A percentile compares a stretch with the other conserved stretches of the same genome.
Evolutionary conservation across 2,888 invertebrate genomes (phyloP).

Genomic region (Leptopilina drosophilae): DNA sequence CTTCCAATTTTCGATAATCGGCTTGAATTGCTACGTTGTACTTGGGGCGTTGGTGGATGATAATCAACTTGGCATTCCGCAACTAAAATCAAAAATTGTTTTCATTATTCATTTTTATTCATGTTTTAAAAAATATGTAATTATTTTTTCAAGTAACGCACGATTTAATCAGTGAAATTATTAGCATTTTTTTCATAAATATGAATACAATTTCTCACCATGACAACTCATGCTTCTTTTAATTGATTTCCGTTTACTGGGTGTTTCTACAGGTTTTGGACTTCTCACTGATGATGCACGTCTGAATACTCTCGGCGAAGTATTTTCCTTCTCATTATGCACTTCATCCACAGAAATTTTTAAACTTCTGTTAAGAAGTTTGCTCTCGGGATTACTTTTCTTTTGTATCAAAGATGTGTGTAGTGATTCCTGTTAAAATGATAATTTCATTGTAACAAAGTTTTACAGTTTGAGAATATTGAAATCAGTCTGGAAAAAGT

Average conservation of each 20-base stretch:
- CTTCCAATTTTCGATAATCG: not conserved
- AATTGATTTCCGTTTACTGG: constrained; percentile 24
- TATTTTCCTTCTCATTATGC: not conserved
- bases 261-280: constrained; percentile 22
- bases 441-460: not conserved
- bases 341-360: not conserved
- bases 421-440: constrained; percentile 5
- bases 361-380: not conserved
- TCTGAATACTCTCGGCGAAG: not conserved
- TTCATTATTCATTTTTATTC: too few relatives aligned
- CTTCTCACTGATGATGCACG: not conserved
- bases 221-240: constrained; percentile 30
- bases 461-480: not conserved
- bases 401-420: not conserved
- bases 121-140: too few relatives aligned
- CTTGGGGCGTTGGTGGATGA: not conserved
- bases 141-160: too few relatives aligned
- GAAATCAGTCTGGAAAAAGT: too few relatives aligned
- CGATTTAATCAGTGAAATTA: too few relatives aligned
- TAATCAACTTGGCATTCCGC: not conserved
- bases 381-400: not conserved
- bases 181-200: too few relatives aligned
- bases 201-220: not conserved
- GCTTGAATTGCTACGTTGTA: constrained; percentile 10
- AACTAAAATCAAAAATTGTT: constrained; percentile 6